Conservation (phyloP, 2,888 invertebrate genomes). For the Melipona beecheii region DNA sequence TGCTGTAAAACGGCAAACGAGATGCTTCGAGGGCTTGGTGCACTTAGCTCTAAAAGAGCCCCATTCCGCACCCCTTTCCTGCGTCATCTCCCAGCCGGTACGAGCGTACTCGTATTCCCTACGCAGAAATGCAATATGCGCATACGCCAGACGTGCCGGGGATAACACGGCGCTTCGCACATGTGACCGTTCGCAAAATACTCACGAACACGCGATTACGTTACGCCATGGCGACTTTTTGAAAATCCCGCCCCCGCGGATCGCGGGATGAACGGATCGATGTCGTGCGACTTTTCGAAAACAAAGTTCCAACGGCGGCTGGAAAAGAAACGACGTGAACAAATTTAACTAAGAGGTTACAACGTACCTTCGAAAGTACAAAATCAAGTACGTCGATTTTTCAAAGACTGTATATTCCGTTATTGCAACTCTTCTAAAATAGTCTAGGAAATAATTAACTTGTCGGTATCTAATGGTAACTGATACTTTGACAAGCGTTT, state of each 20-base stretch:
- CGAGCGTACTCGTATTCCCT: constrained; percentile 26
- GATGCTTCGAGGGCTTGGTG: constrained; percentile 47
- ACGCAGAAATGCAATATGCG: constrained; percentile 72
- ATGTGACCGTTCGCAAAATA: constrained; percentile 5
- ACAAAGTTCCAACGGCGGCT: background rate
- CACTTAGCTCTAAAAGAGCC: constrained; percentile 68
- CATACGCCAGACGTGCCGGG: constrained; percentile 65
- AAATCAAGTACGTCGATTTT: too few relatives aligned
- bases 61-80: constrained; percentile 38
- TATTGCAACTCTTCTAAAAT: too few relatives aligned
- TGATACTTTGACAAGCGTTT: too few relatives aligned
- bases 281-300: background rate
- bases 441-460: too few relatives aligned
- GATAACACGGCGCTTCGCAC: constrained; percentile 55
- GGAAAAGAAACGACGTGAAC: background rate
- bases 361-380: too few relatives aligned
- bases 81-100: constrained; percentile 36
- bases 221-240: background rate
- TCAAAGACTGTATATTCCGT: too few relatives aligned
- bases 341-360: background rate
- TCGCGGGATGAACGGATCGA: background rate
- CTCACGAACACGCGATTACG: background rate
- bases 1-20: constrained; percentile 48
- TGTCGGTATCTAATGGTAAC: too few relatives aligned
- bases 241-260: too few relatives aligned